These are phyloP conservation scores for Athene noctua DNA, from an alignment of 2,113 vertebrate species.

Conservation along the genomic window DNA sequence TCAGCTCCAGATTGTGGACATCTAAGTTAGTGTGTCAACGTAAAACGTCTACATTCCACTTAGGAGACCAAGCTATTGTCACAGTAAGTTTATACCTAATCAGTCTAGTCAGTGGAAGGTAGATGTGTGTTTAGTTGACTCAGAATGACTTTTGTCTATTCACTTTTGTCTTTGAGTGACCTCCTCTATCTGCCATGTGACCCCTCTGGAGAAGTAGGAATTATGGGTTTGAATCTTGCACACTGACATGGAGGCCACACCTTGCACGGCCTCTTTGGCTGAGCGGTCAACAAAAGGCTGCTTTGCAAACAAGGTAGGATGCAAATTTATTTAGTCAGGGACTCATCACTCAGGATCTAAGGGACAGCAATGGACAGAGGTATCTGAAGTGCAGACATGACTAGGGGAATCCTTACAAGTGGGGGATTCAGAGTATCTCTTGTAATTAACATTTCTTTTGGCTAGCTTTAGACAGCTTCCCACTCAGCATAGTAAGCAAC, in stretches of 20 bases:
- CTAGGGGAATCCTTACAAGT: neutral
- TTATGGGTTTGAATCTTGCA: neutral
- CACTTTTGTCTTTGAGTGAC: neutral
- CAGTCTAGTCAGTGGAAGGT: rapidly evolving
- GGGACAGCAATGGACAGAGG: neutral
- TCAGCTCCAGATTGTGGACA: neutral
- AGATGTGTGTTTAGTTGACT: neutral
- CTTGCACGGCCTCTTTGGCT: neutral
- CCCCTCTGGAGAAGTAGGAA: neutral
- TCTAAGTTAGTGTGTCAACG: neutral
- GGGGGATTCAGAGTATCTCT: neutral
- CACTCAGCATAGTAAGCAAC: neutral
- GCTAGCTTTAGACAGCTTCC: neutral
- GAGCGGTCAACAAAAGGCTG: neutral
- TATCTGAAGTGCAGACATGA: neutral
- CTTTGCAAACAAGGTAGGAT: neutral
- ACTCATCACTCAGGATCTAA: neutral
- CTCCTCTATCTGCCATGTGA: neutral
- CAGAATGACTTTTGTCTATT: neutral
- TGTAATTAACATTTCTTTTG: neutral
- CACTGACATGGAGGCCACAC: neutral
- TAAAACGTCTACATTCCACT: neutral
- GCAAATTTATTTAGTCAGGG: neutral
- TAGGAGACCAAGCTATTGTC: neutral
- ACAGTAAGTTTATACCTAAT: neutral